Base-by-base conservation (phyloP, 1,140 invertebrate species). In the Portunus trituberculatus region DNA sequence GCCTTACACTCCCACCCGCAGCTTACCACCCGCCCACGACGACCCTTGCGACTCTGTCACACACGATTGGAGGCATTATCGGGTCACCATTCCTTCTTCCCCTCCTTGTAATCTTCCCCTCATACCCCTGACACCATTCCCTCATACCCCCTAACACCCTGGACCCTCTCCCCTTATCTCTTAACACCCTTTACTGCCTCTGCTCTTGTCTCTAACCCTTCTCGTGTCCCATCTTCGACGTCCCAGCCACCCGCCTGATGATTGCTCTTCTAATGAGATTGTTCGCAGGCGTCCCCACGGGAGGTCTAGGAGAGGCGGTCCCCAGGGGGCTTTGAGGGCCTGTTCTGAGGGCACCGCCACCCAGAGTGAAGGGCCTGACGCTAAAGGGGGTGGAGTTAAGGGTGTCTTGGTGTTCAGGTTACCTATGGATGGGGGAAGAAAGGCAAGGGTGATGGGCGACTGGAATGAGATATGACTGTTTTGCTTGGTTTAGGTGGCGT, bases 211-310 rank as follows among this genome's bases (percentile, higher is more conserved):
- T n/a, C n/a, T n/a, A 25, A 76, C 67, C 67, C 67, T 76, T 76
- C 67, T 76, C 67, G 20, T 59, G 52, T n/a, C 12, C 52, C 67
- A 76, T 76, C 67, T 25, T 20, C 67, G 67, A 12, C 25, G 52
- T 76, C 67, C 4, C 25, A 12, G 67, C 67, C 67, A 76, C 12
- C 20, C 67, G 20, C n/a, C 25, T 76, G 67, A 76, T 76, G 67
- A 76, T 76, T n/a, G 67, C 67, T 7, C 67, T n/a, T n/a, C 67
- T 76, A 76, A 76, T 76, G 67, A 76, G 67, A 76, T 76, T 76
- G 20, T 76, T 76, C 67, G 20, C 20, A 76, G 67, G 67, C 20
- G 67, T 8, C 20, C 67, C 67, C 20, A n/a, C 20, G 52, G 52
- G 67, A 25, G 67, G 67, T n/a, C 67, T 76, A 25, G 16, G 7